Evolutionary conservation across 2,113 vertebrate genomes (phyloP).

Genomic region (Sakesphorus luctuosus): DNA sequence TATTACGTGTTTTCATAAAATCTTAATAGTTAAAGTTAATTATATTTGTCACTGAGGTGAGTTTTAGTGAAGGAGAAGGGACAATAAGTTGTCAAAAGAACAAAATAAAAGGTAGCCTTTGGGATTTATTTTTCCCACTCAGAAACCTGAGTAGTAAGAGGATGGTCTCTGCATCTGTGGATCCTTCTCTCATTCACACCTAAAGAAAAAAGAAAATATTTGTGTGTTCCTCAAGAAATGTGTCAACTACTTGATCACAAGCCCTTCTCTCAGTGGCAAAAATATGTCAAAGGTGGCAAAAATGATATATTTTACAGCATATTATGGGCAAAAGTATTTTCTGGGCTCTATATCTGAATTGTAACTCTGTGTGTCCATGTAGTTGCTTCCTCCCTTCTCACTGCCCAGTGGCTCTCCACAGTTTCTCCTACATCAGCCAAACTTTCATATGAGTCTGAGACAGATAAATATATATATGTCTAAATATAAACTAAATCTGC

Average conservation of each 20-base stretch:
- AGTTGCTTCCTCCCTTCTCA: not conserved
- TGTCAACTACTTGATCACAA: not conserved
- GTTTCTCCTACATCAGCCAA: not conserved
- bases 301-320: not conserved
- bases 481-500: not conserved
- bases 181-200: not conserved
- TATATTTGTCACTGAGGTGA: not conserved
- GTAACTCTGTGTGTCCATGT: not conserved
- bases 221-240: not conserved
- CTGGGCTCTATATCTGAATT: not conserved
- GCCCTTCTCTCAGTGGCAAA: not conserved
- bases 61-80: not conserved
- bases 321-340: not conserved
- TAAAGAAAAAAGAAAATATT: not conserved
- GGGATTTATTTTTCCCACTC: not conserved
- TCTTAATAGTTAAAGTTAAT: not conserved
- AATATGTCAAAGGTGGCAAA: not conserved
- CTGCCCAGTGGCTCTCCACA: not conserved
- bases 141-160: not conserved
- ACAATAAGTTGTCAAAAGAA: not conserved
- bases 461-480: not conserved
- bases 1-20: not conserved
- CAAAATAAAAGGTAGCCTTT: not conserved
- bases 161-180: not conserved
- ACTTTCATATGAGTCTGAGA: not conserved